Percentiles rank a stretch among this genome's conserved stretches.
phyloP scores from a whole-genome alignment of 2,113 vertebrate genomes.

The mouse (Mus musculus) region GRCm39 chr7:127680501-127681000 shows the following conservation, averaged over 20 bases:
- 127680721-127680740: accelerated
- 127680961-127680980: neutral
- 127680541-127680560: neutral
- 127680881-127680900: slow-evolving; percentile 81
- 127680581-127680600: neutral
- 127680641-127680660: neutral
- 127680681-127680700: too few species aligned
- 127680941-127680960: neutral
- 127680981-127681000: neutral
- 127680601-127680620: too few species aligned
- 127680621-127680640: neutral
- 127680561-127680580: neutral
- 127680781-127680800: slow-evolving; percentile 74
- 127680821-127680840: slow-evolving; percentile 87
- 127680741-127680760: neutral
- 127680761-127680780: slow-evolving; percentile 68
- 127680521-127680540: neutral
- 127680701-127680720: neutral
- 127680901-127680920: slow-evolving; percentile 78
- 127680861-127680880: neutral
- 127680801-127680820: slow-evolving; percentile 79
- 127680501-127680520: neutral
- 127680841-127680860: slow-evolving; percentile 85
- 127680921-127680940: slow-evolving; percentile 86
- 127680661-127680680: neutral